These are phyloP conservation scores for Xanthorhoe designata DNA, from an alignment of 2,888 invertebrate genomes.

Conservation along the genomic window DNA sequence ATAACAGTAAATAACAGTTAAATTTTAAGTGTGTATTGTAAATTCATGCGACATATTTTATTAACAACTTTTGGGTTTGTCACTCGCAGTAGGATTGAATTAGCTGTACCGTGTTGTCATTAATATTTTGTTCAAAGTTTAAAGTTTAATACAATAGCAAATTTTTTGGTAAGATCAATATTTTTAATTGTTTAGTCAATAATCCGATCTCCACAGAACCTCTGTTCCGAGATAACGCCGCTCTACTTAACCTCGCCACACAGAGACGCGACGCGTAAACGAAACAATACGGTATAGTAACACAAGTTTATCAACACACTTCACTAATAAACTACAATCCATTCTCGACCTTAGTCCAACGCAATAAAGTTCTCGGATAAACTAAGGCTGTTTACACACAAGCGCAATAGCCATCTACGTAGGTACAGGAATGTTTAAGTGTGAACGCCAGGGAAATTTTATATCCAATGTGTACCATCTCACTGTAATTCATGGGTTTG, in stretches of 20 bases:
- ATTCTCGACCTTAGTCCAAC: constrained; percentile 50
- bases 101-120: neutral
- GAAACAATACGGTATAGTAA: constrained; percentile 85
- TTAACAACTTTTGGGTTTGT: neutral
- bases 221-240: constrained; percentile 83
- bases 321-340: constrained; percentile 44
- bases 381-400: constrained; percentile 69
- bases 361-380: constrained; percentile 50
- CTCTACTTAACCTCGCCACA: constrained; percentile 85
- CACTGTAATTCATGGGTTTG: constrained; percentile 79
- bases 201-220: constrained; percentile 78
- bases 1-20: neutral
- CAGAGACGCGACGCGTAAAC: constrained; percentile 82
- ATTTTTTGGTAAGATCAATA: neutral
- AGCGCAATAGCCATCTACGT: constrained; percentile 58
- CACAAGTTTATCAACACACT: constrained; percentile 70
- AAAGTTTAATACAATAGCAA: no score
- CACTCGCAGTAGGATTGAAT: neutral
- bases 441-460: constrained; percentile 82
- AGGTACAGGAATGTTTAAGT: constrained; percentile 68
- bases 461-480: constrained; percentile 67
- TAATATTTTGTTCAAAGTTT: neutral
- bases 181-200: constrained; percentile 46
- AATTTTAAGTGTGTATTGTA: neutral
- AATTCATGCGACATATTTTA: neutral